A percentile compares a stretch with the other conserved stretches of the same genome.
Evolutionary conservation across 2,797 vertebrate genomes (phyloP).

Genomic region (Miichthys miiuy): DNA sequence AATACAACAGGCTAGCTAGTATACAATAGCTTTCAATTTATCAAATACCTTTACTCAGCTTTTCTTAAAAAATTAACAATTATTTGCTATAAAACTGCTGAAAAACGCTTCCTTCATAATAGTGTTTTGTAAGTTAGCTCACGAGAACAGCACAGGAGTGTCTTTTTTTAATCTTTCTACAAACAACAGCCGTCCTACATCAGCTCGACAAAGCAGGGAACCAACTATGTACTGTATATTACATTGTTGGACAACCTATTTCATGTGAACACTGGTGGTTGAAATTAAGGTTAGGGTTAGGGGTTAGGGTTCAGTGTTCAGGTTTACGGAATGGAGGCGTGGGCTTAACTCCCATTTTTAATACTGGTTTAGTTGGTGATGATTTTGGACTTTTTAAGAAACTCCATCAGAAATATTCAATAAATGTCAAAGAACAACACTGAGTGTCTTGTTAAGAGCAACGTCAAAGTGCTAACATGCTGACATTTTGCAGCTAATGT

Average conservation of each 20-base stretch:
- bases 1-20: slow-evolving; percentile 6
- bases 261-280: neutral
- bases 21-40: neutral
- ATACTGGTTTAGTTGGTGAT: neutral
- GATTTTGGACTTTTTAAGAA: neutral
- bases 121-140: neutral
- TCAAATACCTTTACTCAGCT: slow-evolving; percentile 18
- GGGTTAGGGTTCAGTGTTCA: no score
- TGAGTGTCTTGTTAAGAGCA: no score
- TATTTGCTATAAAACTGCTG: neutral
- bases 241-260: neutral
- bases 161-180: neutral
- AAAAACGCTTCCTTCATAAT: slow-evolving; percentile 1
- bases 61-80: neutral
- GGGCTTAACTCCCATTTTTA: neutral
- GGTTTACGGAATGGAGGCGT: neutral
- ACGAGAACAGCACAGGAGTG: slow-evolving; percentile 1
- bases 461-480: neutral
- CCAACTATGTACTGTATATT: neutral
- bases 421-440: no score
- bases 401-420: no score
- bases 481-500: no score
- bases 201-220: neutral
- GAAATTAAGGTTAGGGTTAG: no score
- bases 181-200: neutral